Conservation (phyloP, 2,797 vertebrate species). For the Rhodeus uyekii region DNA sequence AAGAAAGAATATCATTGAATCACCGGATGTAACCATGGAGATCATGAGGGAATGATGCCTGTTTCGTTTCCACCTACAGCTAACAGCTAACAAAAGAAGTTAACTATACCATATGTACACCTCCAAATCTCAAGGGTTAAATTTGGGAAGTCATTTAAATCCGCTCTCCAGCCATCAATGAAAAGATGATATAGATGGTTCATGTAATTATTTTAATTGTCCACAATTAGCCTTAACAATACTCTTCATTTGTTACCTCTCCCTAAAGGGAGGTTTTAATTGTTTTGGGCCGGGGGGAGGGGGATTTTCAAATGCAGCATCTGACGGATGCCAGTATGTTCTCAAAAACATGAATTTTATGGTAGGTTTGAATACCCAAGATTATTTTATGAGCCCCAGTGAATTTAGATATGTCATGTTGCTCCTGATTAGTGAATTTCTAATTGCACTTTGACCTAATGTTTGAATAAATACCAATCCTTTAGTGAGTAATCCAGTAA, state of each 20-base stretch:
- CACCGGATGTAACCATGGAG: slow-evolving; percentile 39
- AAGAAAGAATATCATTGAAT: not conserved
- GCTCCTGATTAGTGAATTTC: not conserved
- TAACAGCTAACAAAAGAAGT: slow-evolving; percentile 28
- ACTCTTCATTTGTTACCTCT: slow-evolving; percentile 29
- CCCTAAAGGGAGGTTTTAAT: not conserved
- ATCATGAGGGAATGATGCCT: slow-evolving; percentile 21
- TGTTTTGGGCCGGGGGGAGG: too few species aligned
- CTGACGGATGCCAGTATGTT: not conserved
- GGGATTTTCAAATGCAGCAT: too few species aligned
- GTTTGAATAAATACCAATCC: slow-evolving; percentile 10
- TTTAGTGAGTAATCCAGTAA: not conserved
- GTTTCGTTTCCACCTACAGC: not conserved
- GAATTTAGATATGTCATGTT: not conserved
- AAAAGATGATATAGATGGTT: slow-evolving; percentile 34
- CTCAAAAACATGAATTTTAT: too few species aligned
- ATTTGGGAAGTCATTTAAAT: slow-evolving; percentile 20
- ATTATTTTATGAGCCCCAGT: not conserved
- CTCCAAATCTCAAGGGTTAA: slow-evolving; percentile 42
- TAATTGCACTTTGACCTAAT: not conserved
- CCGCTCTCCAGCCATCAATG: slow-evolving; percentile 9
- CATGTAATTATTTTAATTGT: slow-evolving; percentile 54
- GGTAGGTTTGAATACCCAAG: not conserved
- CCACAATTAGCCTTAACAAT: slow-evolving; percentile 51
- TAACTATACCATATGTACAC: slow-evolving; percentile 1